phyloP scores from a whole-genome alignment of 2,797 vertebrate species.

The Novumbra hubbsi region DNA sequence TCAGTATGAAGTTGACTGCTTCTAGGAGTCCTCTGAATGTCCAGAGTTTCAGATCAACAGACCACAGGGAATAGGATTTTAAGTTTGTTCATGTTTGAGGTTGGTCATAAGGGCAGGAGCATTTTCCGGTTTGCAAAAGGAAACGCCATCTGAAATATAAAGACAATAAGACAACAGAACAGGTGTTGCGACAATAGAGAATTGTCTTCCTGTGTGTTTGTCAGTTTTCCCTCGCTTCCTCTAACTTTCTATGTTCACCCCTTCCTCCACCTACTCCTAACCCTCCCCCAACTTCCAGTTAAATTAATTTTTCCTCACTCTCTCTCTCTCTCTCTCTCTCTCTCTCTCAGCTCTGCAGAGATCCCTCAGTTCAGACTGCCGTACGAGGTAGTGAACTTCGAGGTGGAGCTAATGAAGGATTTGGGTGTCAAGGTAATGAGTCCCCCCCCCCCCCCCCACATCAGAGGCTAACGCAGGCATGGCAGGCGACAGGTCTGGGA shows the following conservation, averaged over 20 bases:
- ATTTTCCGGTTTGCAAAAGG: neutral
- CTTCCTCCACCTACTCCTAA: conserved; percentile 13
- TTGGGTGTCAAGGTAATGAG: conserved; percentile 83
- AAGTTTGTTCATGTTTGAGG: neutral
- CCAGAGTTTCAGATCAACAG: neutral
- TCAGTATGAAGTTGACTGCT: neutral
- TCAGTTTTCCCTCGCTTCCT: neutral
- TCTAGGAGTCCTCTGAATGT: neutral
- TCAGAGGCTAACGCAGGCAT: conserved; percentile 17
- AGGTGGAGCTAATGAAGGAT: conserved; percentile 80
- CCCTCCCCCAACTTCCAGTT: no score
- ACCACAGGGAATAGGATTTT: neutral
- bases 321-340: conserved; percentile 7
- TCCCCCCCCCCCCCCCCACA: conserved; percentile 14
- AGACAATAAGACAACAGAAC: neutral
- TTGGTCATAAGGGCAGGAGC: neutral
- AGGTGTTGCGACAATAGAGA: neutral
- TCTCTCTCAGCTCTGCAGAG: conserved; percentile 73
- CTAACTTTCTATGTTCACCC: conserved; percentile 10
- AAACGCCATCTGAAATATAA: neutral
- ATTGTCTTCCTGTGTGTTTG: neutral
- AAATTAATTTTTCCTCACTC: neutral
- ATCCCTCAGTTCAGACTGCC: conserved; percentile 82
- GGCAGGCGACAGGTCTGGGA: conserved; percentile 24
- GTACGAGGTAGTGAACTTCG: conserved; percentile 78